Evolutionary conservation across 2,888 invertebrate genomes (phyloP).

Genomic region (Heliconius sara): DNA sequence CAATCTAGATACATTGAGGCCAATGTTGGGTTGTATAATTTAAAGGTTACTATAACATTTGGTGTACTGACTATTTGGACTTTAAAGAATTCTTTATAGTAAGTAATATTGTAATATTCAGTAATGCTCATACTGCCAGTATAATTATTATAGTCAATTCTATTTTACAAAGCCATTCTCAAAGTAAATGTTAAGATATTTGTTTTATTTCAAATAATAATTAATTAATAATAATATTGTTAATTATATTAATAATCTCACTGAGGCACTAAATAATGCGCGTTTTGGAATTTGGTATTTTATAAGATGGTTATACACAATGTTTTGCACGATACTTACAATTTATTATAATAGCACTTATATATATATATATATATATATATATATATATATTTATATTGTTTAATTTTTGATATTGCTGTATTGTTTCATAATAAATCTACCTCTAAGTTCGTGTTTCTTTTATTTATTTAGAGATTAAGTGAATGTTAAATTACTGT

Average conservation of each 20-base stretch:
- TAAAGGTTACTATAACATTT: background rate
- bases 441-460: slow-evolving; percentile 4
- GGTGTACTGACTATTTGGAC: background rate
- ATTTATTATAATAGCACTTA: slow-evolving; percentile 8
- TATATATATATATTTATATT: slow-evolving; percentile 14
- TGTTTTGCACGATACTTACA: slow-evolving; percentile 7
- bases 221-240: background rate
- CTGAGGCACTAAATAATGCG: slow-evolving; percentile 4
- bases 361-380: too few species aligned
- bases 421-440: slow-evolving; percentile 19
- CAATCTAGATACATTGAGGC: background rate
- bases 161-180: background rate
- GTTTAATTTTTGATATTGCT: background rate
- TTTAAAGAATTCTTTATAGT: background rate
- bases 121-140: background rate
- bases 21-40: background rate
- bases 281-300: slow-evolving; percentile 20
- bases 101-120: background rate
- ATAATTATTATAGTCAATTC: slow-evolving; percentile 12
- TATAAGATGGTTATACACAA: slow-evolving; percentile 2
- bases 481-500: background rate
- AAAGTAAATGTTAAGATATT: background rate
- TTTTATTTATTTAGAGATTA: slow-evolving; percentile 3
- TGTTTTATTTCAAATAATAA: background rate
- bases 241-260: slow-evolving; percentile 1